phyloP scores from a whole-genome alignment of 92 coral and sea anemone species.

The Hydrozoanthus gracilis region DNA sequence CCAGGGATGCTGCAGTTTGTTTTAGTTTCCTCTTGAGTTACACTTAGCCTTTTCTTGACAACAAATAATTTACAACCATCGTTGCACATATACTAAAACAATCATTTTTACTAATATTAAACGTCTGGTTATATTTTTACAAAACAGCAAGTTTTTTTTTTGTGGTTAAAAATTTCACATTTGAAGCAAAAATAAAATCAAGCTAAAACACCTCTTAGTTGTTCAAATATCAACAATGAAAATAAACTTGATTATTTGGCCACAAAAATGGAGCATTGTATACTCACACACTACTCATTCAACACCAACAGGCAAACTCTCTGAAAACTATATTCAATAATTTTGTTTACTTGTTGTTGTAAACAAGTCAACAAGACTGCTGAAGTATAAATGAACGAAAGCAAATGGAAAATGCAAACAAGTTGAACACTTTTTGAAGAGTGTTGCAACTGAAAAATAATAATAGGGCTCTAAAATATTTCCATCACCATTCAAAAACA shows the following conservation, averaged over 20 bases:
- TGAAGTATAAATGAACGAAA: too few species aligned
- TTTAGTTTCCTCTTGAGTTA: background rate
- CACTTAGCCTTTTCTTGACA: background rate
- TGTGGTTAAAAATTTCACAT: background rate
- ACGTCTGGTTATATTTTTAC: too few species aligned
- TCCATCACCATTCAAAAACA: too few species aligned
- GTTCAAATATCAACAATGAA: background rate
- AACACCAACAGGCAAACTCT: background rate
- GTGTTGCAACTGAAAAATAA: too few species aligned
- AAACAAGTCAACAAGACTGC: too few species aligned
- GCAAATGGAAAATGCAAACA: too few species aligned
- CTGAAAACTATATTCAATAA: too few species aligned
- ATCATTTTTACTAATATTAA: too few species aligned
- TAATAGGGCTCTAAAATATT: too few species aligned
- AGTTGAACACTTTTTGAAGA: too few species aligned
- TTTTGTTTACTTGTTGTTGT: too few species aligned
- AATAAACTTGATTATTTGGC: background rate
- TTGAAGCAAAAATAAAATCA: background rate
- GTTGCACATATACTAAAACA: too few species aligned
- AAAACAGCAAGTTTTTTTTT: background rate
- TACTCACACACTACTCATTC: background rate
- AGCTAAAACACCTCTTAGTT: background rate
- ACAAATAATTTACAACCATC: background rate
- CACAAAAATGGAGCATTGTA: background rate
- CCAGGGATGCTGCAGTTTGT: background rate